Base-by-base conservation (phyloP, 2,113 vertebrate species). In the Clarias gariepinus region DNA sequence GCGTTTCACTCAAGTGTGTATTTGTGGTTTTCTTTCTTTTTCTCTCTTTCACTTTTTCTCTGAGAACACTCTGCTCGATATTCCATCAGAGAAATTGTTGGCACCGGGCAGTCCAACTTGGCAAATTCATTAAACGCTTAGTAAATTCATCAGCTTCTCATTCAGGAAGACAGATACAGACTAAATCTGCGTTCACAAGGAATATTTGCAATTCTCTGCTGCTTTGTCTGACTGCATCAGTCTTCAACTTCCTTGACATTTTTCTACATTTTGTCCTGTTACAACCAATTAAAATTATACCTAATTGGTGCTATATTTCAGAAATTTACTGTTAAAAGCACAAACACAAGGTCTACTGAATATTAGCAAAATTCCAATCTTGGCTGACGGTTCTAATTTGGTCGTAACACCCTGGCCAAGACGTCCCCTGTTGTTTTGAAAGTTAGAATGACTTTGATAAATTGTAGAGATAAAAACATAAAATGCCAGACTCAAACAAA, bases 51-150 rank as follows among this genome's bases (percentile, higher is more conserved):
- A 82, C 36, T 78, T 30, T 71, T 41, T 78, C 13, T 19, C 47
- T 23, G 76, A 77, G 66, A 79, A 83, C 66, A 81, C 77, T 87
- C 79, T 79, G 61, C 47, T 86, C 57, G n/a, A 86, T 84, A 66
- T 84, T 83, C 61, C n/a, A 33, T 79, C 74, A 85, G 66, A 87
- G 60, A 77, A 69, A 83, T 91, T 81, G 66, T 88, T 90, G 91
- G 91, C 90, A 91, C 23, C 7, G n/a, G 76, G 1, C 66, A 55
- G 25, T 30, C 25, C 19, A 71, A 86, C 77, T 55, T 86, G 85
- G 85, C 85, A 81, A 86, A 69, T 86, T 69, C 68, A 58, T 79
- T 57, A 23, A 84, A 73, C 11, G 36, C 58, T 53, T 52, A 77
- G 74, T 77, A 28, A 77, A 77, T 77, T 55, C 55, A 57, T 63